Conservation (phyloP, 2,888 invertebrate species). For the Nomada fucata region DNA sequence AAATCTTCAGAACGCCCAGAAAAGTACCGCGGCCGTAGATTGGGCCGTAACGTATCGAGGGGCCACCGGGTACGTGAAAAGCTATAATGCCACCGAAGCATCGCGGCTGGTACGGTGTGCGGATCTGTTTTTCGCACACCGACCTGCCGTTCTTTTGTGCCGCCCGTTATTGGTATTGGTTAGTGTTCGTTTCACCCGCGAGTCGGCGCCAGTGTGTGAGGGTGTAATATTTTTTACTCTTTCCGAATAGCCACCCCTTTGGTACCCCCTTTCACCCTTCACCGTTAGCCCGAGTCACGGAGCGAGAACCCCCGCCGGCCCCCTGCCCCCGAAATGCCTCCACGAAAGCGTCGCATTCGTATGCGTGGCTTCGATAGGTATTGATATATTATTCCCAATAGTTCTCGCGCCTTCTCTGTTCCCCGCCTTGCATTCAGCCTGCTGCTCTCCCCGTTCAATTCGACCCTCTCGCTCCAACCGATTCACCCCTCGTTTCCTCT, state of each 20-base stretch:
- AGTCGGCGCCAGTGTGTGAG: conserved; percentile 78
- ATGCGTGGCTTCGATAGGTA: conserved; percentile 84
- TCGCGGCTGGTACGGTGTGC: conserved; percentile 61
- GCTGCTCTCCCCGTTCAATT: conserved; percentile 46
- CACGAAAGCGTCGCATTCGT: conserved; percentile 80
- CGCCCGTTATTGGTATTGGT: conserved; percentile 81
- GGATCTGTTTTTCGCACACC: conserved; percentile 77
- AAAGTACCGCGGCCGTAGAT: conserved; percentile 16
- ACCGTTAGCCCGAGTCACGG: conserved; percentile 57
- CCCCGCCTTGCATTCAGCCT: conserved; percentile 28
- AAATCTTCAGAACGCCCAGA: neutral
- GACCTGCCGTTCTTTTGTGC: conserved; percentile 79
- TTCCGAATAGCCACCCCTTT: conserved; percentile 75
- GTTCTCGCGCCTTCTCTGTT: conserved; percentile 79
- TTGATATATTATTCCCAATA: conserved; percentile 85
- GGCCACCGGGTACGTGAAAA: conserved; percentile 74
- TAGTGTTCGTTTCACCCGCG: conserved; percentile 81
- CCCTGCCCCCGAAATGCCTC: conserved; percentile 65
- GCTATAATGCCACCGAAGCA: conserved; percentile 73
- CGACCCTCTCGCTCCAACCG: conserved; percentile 47
- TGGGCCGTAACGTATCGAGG: conserved; percentile 60
- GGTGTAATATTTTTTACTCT: conserved; percentile 83
- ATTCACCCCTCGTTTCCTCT: neutral
- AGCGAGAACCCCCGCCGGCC: conserved; percentile 59
- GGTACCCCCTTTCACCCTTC: conserved; percentile 48